Conservation (phyloP, 2,888 invertebrate species). For the Clepsis dumicolana region DNA sequence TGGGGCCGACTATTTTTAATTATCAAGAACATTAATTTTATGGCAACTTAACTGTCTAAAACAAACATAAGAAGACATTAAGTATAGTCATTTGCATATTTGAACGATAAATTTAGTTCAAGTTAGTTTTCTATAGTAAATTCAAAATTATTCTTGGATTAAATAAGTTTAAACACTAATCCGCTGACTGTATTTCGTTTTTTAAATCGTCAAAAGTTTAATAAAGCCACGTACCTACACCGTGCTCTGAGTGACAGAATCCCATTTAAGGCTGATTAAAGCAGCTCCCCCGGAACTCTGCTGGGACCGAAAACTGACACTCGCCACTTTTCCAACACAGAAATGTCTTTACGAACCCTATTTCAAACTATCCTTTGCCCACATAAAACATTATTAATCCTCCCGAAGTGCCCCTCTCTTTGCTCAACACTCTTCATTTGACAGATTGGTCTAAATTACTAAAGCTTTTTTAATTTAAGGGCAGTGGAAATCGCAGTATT, state of each 20-base stretch:
- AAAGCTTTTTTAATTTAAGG: conserved; percentile 83
- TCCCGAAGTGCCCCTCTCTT: conserved; percentile 73
- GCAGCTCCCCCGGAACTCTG: conserved; percentile 27
- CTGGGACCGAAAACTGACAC: conserved; percentile 42
- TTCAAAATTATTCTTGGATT: background rate
- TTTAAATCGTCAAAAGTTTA: background rate
- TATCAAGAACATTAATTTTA: conserved; percentile 41
- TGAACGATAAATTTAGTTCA: conserved; percentile 34
- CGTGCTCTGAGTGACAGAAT: conserved; percentile 22
- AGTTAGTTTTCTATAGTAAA: conserved; percentile 11
- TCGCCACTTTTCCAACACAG: conserved; percentile 36
- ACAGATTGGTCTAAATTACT: conserved; percentile 84
- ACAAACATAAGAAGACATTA: conserved; percentile 40
- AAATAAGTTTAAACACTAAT: background rate
- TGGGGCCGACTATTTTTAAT: conserved; percentile 39
- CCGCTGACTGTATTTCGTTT: background rate
- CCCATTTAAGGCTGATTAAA: conserved; percentile 37
- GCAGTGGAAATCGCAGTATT: conserved; percentile 70
- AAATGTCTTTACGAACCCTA: conserved; percentile 53
- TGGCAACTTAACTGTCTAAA: conserved; percentile 36
- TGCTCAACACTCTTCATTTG: conserved; percentile 85
- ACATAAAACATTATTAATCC: conserved; percentile 74
- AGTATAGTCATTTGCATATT: conserved; percentile 40
- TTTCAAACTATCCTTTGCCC: conserved; percentile 66
- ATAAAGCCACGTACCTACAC: background rate